These are phyloP conservation scores for Sorex maritimensis DNA, from an alignment of 2,797 vertebrate species.

Conservation along the genomic window DNA sequence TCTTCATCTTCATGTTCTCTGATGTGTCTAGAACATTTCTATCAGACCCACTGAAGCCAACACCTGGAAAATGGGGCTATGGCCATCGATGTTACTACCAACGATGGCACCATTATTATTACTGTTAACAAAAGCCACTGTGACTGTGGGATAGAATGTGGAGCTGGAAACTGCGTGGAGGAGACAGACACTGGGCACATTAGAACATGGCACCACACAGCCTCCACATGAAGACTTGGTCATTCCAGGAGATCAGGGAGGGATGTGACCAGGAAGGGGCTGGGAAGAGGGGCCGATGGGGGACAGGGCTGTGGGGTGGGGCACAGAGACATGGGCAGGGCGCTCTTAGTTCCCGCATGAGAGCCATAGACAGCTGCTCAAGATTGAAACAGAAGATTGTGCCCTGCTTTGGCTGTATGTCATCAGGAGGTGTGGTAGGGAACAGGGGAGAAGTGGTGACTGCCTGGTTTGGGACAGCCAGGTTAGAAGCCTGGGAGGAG, in stretches of 20 bases:
- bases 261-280: background rate
- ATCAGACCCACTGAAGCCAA: background rate
- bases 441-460: fast-evolving
- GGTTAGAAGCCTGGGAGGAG: background rate
- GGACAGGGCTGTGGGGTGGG: background rate
- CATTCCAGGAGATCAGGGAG: background rate
- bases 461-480: no score
- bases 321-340: background rate
- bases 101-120: background rate
- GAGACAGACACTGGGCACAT: background rate
- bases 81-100: no score
- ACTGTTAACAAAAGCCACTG: background rate
- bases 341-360: no score
- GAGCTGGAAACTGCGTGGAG: background rate
- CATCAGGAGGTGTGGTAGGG: background rate
- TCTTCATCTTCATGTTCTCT: background rate
- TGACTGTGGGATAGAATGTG: background rate
- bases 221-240: background rate
- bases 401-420: background rate
- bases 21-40: background rate
- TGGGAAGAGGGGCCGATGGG: background rate
- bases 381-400: background rate
- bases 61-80: background rate
- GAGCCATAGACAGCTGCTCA: background rate
- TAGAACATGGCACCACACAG: background rate